A percentile compares a stretch with the other conserved stretches of the same genome.
Conservation (phyloP, 1,140 invertebrate genomes). For the Lamellibrachia luymesi region DNA sequence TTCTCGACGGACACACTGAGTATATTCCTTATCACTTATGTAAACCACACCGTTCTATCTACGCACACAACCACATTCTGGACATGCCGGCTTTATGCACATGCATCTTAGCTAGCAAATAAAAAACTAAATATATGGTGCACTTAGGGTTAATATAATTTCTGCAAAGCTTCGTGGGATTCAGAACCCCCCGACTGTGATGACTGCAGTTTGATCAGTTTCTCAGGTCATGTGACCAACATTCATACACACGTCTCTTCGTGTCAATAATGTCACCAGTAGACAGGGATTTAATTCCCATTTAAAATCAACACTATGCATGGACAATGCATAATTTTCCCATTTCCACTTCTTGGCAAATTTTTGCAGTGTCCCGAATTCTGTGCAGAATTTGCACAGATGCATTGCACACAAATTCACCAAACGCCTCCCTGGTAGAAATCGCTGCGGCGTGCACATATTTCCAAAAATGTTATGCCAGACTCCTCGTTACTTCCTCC, state of each 20-base stretch:
- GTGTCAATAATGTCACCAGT: background rate
- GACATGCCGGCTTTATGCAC: background rate
- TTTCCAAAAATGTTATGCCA: background rate
- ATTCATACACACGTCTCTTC: background rate
- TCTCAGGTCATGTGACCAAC: background rate
- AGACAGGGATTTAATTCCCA: background rate
- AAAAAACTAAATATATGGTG: background rate
- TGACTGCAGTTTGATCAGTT: background rate
- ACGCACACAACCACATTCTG: background rate
- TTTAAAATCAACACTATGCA: background rate
- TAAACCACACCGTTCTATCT: background rate
- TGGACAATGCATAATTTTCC: background rate
- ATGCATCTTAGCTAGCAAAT: background rate
- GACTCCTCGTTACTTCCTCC: background rate
- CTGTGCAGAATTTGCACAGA: background rate
- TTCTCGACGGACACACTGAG: background rate
- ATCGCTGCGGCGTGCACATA: background rate
- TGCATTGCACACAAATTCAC: background rate
- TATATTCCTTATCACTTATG: background rate
- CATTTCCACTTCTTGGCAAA: background rate
- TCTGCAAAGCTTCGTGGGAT: background rate
- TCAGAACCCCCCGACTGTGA: background rate
- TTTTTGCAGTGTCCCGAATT: background rate
- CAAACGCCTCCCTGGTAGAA: background rate
- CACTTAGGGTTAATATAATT: background rate